Evolutionary conservation across 2,888 invertebrate species (phyloP).

Genomic region (Cataglyphis altisquamis): DNA sequence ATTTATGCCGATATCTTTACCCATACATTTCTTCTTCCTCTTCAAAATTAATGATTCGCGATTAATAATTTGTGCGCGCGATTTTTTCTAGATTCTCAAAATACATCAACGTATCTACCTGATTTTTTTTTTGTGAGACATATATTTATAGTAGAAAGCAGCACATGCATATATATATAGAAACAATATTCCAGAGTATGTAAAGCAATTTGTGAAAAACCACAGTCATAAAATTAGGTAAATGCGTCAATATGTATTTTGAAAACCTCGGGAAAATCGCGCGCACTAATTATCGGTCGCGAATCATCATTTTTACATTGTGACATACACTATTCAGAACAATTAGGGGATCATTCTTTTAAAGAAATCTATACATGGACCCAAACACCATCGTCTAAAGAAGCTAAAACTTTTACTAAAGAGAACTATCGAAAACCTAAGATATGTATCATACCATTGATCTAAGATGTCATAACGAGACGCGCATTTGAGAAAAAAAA

Average conservation of each 20-base stretch:
- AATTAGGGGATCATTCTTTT: background rate
- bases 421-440: background rate
- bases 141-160: too few species aligned
- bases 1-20: background rate
- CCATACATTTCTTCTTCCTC: background rate
- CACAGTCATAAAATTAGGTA: background rate
- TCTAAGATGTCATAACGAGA: constrained; percentile 12
- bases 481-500: background rate
- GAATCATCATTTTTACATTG: background rate
- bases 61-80: background rate
- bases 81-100: background rate
- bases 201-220: background rate
- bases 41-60: background rate
- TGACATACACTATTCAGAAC: background rate
- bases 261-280: background rate
- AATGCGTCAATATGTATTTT: background rate
- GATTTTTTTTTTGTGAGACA: background rate
- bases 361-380: background rate
- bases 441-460: constrained; percentile 28
- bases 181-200: background rate
- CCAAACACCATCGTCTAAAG: background rate
- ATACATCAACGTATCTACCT: background rate
- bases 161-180: background rate
- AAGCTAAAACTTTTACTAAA: constrained; percentile 1
- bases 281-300: background rate